Conservation (phyloP, 2,113 vertebrate species). For the Empidonax traillii region DNA sequence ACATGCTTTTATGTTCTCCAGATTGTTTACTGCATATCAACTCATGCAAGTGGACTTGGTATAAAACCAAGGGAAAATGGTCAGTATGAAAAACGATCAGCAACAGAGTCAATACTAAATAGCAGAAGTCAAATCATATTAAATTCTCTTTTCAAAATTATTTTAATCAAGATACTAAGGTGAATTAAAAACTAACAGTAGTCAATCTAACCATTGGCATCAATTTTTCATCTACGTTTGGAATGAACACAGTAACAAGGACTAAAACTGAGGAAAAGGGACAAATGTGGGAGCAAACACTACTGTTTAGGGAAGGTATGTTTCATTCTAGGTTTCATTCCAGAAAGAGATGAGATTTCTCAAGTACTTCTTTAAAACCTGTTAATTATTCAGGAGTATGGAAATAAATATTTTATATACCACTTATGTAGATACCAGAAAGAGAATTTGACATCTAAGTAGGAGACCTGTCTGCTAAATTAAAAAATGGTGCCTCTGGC, state of each 20-base stretch:
- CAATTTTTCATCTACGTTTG: not conserved
- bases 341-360: not conserved
- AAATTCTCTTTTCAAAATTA: not conserved
- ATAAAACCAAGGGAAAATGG: not conserved
- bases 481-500: not conserved
- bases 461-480: not conserved
- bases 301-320: not conserved
- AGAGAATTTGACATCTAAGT: not conserved
- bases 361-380: not conserved
- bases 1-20: not conserved
- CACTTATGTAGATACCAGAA: not conserved
- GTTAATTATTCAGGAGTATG: not conserved
- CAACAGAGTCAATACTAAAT: not conserved
- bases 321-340: not conserved
- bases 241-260: not conserved
- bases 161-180: not conserved
- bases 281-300: not conserved
- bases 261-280: not conserved
- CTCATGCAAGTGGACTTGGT: not conserved
- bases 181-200: not conserved
- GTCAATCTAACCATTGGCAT: not conserved
- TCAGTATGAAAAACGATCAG: not conserved
- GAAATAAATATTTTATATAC: not conserved
- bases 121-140: not conserved
- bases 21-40: not conserved